Evolutionary conservation across 2,888 invertebrate species (phyloP).

Genomic region (Tenthredo livida): DNA sequence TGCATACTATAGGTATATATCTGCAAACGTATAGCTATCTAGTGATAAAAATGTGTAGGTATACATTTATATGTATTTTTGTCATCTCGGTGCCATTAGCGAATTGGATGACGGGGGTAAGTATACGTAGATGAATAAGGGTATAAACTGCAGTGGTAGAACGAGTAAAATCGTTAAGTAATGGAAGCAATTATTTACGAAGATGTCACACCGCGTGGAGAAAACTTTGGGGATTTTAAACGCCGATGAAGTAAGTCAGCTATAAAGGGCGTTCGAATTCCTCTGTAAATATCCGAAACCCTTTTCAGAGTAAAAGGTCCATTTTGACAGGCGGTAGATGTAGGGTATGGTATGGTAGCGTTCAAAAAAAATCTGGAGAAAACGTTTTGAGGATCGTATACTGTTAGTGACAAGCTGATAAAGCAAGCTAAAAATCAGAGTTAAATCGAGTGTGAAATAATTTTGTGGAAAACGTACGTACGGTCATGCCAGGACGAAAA

Average conservation of each 20-base stretch:
- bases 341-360: not conserved
- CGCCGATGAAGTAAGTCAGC: not conserved
- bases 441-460: slow-evolving; percentile 27
- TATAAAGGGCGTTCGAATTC: not conserved
- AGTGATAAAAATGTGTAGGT: no score
- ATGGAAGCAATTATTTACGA: slow-evolving; percentile 12
- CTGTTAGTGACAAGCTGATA: not conserved
- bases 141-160: not conserved
- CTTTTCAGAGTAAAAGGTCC: not conserved
- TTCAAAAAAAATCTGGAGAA: not conserved
- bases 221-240: not conserved
- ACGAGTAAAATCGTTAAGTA: slow-evolving; percentile 1
- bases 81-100: slow-evolving; percentile 17
- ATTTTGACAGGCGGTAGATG: not conserved
- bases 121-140: not conserved
- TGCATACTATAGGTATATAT: no score
- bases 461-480: slow-evolving; percentile 1
- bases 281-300: not conserved
- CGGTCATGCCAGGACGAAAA: not conserved
- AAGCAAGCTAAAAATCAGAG: not conserved
- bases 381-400: not conserved
- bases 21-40: no score
- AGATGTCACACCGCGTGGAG: not conserved
- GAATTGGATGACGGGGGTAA: slow-evolving; percentile 1
- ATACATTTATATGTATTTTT: not conserved